A percentile compares a stretch with the other conserved stretches of the same genome.
phyloP scores from a whole-genome alignment of 2,888 invertebrate species.

The Sipha maydis region DNA sequence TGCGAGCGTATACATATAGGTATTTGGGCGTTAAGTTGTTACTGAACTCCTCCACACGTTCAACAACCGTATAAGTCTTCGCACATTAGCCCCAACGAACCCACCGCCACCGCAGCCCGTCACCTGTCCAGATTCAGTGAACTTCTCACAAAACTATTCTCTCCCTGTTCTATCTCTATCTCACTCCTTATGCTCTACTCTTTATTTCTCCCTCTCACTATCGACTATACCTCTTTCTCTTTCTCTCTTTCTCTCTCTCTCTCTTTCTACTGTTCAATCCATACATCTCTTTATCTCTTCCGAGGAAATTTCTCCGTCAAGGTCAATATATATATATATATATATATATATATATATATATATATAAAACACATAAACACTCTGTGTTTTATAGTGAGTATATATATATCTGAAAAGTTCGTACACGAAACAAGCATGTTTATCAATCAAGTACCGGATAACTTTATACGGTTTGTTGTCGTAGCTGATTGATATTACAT shows the following conservation, averaged over 20 bases:
- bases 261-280: neutral
- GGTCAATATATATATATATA: neutral
- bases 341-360: no score
- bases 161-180: neutral
- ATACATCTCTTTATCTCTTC: neutral
- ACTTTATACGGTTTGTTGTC: neutral
- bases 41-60: slow-evolving; percentile 28
- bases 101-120: neutral
- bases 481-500: neutral
- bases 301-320: neutral
- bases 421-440: neutral
- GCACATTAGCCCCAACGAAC: slow-evolving; percentile 22
- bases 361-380: slow-evolving; percentile 1
- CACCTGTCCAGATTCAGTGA: slow-evolving; percentile 16
- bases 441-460: neutral
- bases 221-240: neutral
- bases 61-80: slow-evolving; percentile 49
- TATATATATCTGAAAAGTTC: neutral
- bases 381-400: neutral
- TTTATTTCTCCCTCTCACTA: neutral
- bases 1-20: neutral
- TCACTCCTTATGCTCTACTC: neutral
- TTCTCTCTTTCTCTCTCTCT: no score
- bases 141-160: slow-evolving; percentile 35
- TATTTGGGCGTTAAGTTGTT: slow-evolving; percentile 33